Conservation (phyloP, 92 coral and sea anemone genomes). For the Zoanthus sansibaricus region DNA sequence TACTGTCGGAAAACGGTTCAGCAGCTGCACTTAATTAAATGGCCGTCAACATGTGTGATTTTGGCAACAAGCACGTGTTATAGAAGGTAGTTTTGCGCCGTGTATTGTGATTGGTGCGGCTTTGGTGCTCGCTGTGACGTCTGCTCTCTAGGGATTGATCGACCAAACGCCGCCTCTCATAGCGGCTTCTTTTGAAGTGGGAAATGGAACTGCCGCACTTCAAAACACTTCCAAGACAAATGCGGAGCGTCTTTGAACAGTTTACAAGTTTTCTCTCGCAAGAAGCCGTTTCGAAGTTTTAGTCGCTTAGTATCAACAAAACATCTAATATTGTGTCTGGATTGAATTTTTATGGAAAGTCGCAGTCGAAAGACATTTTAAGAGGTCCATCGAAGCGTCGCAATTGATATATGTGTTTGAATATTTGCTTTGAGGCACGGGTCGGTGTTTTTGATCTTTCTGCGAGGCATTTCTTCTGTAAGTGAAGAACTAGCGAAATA, state of each 20-base stretch:
- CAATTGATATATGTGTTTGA: conserved; percentile 95
- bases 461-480: conserved; percentile 85
- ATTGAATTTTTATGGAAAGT: conserved; percentile 46
- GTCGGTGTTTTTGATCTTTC: conserved; percentile 97
- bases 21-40: conserved; percentile 99
- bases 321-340: conserved; percentile 23
- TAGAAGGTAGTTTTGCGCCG: conserved; percentile 74
- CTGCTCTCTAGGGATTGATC: conserved; percentile 98
- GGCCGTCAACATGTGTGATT: conserved; percentile 98
- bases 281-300: conserved; percentile 66
- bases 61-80: conserved; percentile 98
- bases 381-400: conserved; percentile 90
- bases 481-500: conserved; percentile 82
- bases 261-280: conserved; percentile 67
- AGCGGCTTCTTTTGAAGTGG: conserved; percentile 97
- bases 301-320: conserved; percentile 46
- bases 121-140: conserved; percentile 92
- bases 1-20: conserved; percentile 72
- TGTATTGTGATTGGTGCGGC: conserved; percentile 98
- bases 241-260: conserved; percentile 83
- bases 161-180: conserved; percentile 95
- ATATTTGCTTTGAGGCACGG: conserved; percentile 99
- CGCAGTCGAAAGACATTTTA: conserved; percentile 65
- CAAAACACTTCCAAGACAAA: conserved; percentile 95
- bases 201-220: conserved; percentile 89